Conservation (phyloP, 2,888 invertebrate genomes). For the Drosophila flavopinicola region DNA sequence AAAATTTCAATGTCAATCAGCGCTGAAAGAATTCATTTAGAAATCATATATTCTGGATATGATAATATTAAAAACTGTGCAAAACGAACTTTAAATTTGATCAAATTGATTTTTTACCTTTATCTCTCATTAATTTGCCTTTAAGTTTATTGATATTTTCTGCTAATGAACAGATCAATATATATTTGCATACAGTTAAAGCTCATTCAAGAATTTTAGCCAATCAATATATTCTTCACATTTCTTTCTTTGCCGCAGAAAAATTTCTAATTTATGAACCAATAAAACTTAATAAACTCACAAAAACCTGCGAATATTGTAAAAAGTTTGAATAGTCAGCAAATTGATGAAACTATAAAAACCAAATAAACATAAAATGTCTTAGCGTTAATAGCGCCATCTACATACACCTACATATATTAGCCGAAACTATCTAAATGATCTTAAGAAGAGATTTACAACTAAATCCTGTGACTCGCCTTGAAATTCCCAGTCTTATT, state of each 20-base stretch:
- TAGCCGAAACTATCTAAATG: neutral
- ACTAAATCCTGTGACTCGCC: conserved; percentile 12
- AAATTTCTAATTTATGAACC: conserved; percentile 22
- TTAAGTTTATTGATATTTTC: too few species aligned
- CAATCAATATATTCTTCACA: neutral
- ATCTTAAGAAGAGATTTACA: neutral
- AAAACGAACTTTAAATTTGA: neutral
- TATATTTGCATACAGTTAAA: too few species aligned
- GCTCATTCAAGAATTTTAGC: neutral
- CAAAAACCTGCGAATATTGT: conserved; percentile 6
- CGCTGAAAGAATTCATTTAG: too few species aligned
- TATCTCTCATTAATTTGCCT: too few species aligned
- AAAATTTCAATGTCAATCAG: too few species aligned
- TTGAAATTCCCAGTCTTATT: conserved; percentile 26
- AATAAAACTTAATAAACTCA: conserved; percentile 7
- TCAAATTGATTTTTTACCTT: too few species aligned
- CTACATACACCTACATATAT: neutral
- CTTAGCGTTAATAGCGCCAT: neutral
- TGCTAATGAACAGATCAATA: too few species aligned
- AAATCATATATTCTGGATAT: too few species aligned
- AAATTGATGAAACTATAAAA: conserved; percentile 5
- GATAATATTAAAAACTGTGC: too few species aligned
- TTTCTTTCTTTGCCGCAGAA: neutral
- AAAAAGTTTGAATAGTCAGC: conserved; percentile 9
- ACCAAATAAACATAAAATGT: conserved; percentile 4